Base-by-base conservation (phyloP, 2,113 vertebrate genomes). In the Calidris pygmaea region DNA sequence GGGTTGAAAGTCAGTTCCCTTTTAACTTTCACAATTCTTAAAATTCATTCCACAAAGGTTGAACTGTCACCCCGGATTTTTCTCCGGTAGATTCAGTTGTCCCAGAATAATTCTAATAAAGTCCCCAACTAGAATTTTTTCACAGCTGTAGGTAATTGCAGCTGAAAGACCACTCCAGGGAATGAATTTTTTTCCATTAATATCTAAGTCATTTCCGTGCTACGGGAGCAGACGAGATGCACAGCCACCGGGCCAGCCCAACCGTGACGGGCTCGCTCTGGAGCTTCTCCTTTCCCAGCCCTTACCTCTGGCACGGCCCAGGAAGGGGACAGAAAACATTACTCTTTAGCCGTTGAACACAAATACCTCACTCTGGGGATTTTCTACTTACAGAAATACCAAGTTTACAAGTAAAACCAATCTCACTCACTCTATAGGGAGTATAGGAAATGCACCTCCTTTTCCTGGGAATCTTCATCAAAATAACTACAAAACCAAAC, bases 331-430 rank as follows among this genome's bases (percentile, higher is more conserved):
- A 68, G 60, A 45, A 66, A 55, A 41, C 23, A 39, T 73, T n/a
- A n/a, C 9, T 45, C 19, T 22, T 58, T 15, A 88, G 47, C 68
- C 74, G 15, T 37, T 84, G 47, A 71, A 53, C 6, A 3, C 0
- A 0, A n/a, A 35, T 17, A 12, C 34, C 10, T 23, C 68, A 37
- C 29, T 29, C 24, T 23, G 5, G 5, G 0, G 23, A 5, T 71
- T 72, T 59, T 6, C 52, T 27, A 53, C 27, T 18, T 29, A 16
- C 52, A 53, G 16, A 53, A 35, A 43, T 14, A 59, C 0, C 0
- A 0, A 41, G 22, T 35, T 94, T 17, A 20, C 2, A 5, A 34
- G 11, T 48, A 32, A 80, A 83, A 59, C 1, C 11, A 45, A 10
- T n/a, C 13, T 34, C 26, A 20, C 50, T 66, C 72, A 79, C 14